These are phyloP conservation scores for Meiosimyza decipiens DNA, from an alignment of 2,888 invertebrate genomes.

Conservation along the genomic window DNA sequence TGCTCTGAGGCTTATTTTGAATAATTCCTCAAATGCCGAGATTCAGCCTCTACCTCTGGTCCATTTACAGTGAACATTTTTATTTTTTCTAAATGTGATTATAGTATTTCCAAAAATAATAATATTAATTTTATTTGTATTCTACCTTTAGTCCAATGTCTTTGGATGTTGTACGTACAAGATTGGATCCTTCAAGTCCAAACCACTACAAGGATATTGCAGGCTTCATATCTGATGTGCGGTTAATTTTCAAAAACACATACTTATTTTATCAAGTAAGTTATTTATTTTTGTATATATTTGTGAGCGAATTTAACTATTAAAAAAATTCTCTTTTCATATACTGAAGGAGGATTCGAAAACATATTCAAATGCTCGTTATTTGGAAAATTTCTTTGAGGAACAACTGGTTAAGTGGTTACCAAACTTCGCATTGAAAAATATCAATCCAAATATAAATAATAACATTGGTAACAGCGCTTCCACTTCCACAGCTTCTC, in stretches of 20 bases:
- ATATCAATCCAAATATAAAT: slow-evolving; percentile 41
- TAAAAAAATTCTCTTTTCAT: neutral
- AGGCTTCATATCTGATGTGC: slow-evolving; percentile 83
- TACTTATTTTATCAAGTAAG: slow-evolving; percentile 83
- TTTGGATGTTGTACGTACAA: slow-evolving; percentile 83
- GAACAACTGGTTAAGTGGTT: slow-evolving; percentile 84
- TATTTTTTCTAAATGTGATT: neutral
- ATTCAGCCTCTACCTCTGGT: no score
- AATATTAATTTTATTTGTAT: no score
- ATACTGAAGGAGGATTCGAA: slow-evolving; percentile 76
- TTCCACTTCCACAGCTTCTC: slow-evolving; percentile 52
- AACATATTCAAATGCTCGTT: slow-evolving; percentile 82
- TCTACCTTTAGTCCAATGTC: slow-evolving; percentile 76
- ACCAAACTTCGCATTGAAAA: slow-evolving; percentile 73
- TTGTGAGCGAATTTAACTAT: slow-evolving; percentile 9
- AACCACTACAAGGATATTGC: slow-evolving; percentile 80
- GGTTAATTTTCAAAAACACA: slow-evolving; percentile 89
- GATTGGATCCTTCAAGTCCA: slow-evolving; percentile 78
- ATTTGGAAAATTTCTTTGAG: slow-evolving; percentile 87
- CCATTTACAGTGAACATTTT: neutral
- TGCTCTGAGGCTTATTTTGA: no score
- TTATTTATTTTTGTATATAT: slow-evolving; percentile 36
- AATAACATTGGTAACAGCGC: slow-evolving; percentile 48
- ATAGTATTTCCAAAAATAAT: neutral
- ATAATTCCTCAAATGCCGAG: no score